Conservation (phyloP, 2,797 vertebrate genomes). For the Mus minutoides region DNA sequence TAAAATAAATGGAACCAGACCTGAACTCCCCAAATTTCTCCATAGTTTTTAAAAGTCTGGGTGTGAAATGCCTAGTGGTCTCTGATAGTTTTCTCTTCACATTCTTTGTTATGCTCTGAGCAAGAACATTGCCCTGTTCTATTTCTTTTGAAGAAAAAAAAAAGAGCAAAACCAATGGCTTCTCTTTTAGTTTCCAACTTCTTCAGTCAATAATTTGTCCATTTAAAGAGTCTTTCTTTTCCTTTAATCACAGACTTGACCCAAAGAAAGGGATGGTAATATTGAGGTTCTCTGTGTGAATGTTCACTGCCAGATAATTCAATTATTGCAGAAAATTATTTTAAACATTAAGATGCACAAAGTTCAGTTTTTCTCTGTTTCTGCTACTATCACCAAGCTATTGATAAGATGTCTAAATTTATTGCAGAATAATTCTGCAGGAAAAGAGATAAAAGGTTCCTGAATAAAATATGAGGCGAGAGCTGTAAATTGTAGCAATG, state of each 20-base stretch:
- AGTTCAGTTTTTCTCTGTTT: conserved; percentile 94
- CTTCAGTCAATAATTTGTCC: conserved; percentile 41
- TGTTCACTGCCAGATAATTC: conserved; percentile 93
- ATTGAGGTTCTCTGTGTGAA: conserved; percentile 83
- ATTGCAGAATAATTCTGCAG: conserved; percentile 99
- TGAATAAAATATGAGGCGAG: conserved; percentile 99
- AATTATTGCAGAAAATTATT: conserved; percentile 98
- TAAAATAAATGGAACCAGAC: conserved; percentile 62
- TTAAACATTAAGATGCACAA: conserved; percentile 95
- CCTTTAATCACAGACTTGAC: conserved; percentile 81
- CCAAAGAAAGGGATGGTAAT: conserved; percentile 82
- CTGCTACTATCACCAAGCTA: conserved; percentile 97
- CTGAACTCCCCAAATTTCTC: conserved; percentile 38
- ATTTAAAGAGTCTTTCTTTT: conserved; percentile 41
- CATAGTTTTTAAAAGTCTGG: conserved; percentile 8
- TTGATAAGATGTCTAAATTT: conserved; percentile 99
- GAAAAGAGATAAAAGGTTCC: conserved; percentile 99
- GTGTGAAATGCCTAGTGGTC: conserved; percentile 1
- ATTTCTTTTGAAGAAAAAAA: not conserved
- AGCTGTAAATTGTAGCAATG: conserved; percentile 99
- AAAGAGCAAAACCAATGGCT: not conserved
- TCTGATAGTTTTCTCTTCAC: conserved; percentile 22
- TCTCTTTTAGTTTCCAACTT: conserved; percentile 57
- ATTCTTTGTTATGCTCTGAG: conserved; percentile 18
- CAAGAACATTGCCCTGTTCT: not conserved